Evolutionary conservation across 2,797 vertebrate genomes (phyloP).

Genomic region (Phalanger gymnotis): DNA sequence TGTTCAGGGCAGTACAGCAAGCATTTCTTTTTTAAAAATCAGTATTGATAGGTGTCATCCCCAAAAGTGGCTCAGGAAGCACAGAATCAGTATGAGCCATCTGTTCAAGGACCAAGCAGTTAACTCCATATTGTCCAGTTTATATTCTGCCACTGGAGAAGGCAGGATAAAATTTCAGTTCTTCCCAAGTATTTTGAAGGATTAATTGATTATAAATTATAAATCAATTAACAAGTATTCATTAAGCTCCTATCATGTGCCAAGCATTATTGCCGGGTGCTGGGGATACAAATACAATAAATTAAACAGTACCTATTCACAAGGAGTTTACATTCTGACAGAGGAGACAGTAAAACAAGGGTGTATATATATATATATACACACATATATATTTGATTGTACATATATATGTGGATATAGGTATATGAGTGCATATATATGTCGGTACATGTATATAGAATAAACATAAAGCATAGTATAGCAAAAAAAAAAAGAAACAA

Average conservation of each 20-base stretch:
- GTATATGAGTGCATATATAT: background rate
- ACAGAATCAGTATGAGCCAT: background rate
- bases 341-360: background rate
- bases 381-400: background rate
- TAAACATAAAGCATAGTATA: background rate
- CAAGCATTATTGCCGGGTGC: background rate
- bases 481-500: too few relatives aligned
- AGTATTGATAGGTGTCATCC: background rate
- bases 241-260: background rate
- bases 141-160: background rate
- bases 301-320: background rate
- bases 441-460: background rate
- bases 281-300: background rate
- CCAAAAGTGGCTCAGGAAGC: background rate
- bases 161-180: background rate
- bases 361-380: background rate
- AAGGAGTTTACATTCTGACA: background rate
- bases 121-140: rapidly evolving
- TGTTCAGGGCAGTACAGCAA: too few relatives aligned
- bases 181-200: background rate
- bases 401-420: background rate
- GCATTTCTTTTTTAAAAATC: background rate
- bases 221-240: background rate
- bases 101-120: background rate
- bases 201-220: background rate